Evolutionary conservation across 2,888 invertebrate genomes (phyloP).

Genomic region (Leptogaster cylindrica): DNA sequence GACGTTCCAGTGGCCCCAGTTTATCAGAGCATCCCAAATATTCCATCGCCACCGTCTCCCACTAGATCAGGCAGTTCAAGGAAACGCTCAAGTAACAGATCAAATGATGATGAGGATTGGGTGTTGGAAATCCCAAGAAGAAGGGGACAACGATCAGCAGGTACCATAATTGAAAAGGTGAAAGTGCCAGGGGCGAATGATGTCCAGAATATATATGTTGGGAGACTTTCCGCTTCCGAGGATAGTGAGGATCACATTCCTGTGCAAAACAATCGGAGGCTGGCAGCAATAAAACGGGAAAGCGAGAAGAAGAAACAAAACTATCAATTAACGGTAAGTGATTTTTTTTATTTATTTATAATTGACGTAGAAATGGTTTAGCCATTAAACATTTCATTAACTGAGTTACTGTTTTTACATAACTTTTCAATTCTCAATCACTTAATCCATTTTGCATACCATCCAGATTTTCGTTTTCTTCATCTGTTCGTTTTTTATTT

Average conservation of each 20-base stretch:
- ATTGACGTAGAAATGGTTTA: no score
- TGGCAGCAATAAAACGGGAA: constrained; percentile 47
- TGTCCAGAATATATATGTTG: constrained; percentile 8
- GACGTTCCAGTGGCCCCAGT: background rate
- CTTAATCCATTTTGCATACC: background rate
- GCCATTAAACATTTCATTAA: no score
- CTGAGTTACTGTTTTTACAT: no score
- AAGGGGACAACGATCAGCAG: constrained; percentile 31
- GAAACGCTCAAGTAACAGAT: constrained; percentile 41
- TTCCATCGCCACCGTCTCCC: constrained; percentile 42
- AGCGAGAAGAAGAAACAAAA: constrained; percentile 48
- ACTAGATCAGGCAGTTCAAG: constrained; percentile 29
- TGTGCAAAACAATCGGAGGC: constrained; percentile 42
- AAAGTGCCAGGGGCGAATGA: constrained; percentile 12
- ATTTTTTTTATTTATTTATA: background rate
- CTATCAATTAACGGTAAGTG: constrained; percentile 48
- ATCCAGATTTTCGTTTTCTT: background rate
- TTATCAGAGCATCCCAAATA: background rate
- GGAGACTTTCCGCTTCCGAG: constrained; percentile 36
- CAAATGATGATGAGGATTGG: constrained; percentile 54
- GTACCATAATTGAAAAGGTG: constrained; percentile 28
- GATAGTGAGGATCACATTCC: constrained; percentile 39
- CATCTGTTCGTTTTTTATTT: background rate
- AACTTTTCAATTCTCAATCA: no score
- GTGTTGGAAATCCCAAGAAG: constrained; percentile 60